phyloP scores from a whole-genome alignment of 2,888 invertebrate species.

The Pemphredon lugubris region DNA sequence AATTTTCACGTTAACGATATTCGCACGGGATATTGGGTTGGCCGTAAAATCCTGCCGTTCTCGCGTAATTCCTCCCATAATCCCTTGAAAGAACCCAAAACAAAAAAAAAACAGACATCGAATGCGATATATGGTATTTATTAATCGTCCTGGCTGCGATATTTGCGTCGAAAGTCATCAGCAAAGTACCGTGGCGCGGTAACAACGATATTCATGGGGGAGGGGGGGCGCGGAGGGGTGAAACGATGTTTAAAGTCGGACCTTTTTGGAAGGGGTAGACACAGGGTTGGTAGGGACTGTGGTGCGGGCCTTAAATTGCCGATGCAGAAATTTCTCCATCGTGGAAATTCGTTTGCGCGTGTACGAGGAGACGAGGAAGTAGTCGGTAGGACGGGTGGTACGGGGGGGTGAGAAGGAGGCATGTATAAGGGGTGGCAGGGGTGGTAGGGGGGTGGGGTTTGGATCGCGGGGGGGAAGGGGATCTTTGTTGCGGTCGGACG shows the following conservation, averaged over 20 bases:
- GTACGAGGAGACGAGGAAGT: constrained; percentile 44
- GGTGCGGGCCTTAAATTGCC: constrained; percentile 45
- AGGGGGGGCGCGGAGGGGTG: neutral
- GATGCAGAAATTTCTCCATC: constrained; percentile 64
- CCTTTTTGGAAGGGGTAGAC: constrained; percentile 27
- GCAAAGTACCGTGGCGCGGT: too few relatives aligned
- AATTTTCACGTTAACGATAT: too few relatives aligned
- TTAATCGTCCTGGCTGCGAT: too few relatives aligned
- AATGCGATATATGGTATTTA: too few relatives aligned
- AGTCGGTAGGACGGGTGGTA: constrained; percentile 31
- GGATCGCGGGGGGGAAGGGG: constrained; percentile 53
- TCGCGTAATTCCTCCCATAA: too few relatives aligned
- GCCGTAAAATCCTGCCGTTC: too few relatives aligned
- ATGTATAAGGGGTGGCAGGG: constrained; percentile 26
- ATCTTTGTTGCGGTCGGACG: constrained; percentile 79
- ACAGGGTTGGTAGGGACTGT: neutral
- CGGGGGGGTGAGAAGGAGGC: constrained; percentile 38
- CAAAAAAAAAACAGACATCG: too few relatives aligned
- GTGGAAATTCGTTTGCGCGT: constrained; percentile 53
- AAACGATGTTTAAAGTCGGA: constrained; percentile 23
- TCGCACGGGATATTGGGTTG: too few relatives aligned
- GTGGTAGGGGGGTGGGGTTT: constrained; percentile 42
- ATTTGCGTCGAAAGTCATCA: too few relatives aligned
- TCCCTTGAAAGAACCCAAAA: too few relatives aligned
- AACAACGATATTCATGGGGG: too few relatives aligned